Percentiles rank a stretch among this genome's conserved stretches.
Conservation (phyloP, 2,113 vertebrate genomes). For the Phylloscopus trochiloides region DNA sequence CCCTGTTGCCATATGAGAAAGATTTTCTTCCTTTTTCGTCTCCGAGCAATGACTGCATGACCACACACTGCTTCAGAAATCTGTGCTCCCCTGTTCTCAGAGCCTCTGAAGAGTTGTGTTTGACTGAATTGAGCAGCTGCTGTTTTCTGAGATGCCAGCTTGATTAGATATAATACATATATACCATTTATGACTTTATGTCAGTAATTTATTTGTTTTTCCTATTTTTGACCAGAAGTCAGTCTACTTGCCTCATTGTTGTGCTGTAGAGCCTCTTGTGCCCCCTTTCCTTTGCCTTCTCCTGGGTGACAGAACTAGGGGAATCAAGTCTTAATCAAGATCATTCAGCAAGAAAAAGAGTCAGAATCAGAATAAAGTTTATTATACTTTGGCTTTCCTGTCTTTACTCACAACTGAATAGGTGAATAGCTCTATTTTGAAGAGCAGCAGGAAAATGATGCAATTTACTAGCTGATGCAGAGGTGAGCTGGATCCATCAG, state of each 20-base stretch:
- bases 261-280: rapidly evolving
- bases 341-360: not conserved
- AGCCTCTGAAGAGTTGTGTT: not conserved
- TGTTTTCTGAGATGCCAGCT: not conserved
- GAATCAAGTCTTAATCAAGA: not conserved
- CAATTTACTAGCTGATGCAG: not conserved
- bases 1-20: not conserved
- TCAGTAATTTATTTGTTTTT: not conserved
- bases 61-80: not conserved
- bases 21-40: not conserved
- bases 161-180: not conserved
- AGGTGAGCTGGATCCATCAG: not conserved
- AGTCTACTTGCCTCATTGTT: not conserved
- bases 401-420: not conserved
- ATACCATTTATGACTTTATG: not conserved
- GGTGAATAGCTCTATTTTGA: not conserved
- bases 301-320: not conserved
- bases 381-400: not conserved
- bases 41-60: not conserved
- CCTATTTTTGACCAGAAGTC: not conserved
- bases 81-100: not conserved
- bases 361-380: not conserved
- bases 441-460: not conserved
- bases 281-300: not conserved
- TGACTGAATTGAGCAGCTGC: constrained; percentile 24